Evolutionary conservation across 1,140 invertebrate species (phyloP).

Genomic region (Pseudomyrmex gracilis): DNA sequence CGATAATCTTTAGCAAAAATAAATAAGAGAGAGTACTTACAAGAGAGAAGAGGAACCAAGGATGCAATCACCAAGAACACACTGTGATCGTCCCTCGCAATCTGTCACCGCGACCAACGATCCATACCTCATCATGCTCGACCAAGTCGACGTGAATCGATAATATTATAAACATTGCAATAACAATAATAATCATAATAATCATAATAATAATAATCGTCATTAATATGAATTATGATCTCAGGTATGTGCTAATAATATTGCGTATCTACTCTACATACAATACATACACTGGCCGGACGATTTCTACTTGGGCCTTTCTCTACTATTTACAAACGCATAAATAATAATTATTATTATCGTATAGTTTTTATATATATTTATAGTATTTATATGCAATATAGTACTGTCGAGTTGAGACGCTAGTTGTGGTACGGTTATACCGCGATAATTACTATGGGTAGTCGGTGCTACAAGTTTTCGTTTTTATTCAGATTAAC

Average conservation of each 20-base stretch:
- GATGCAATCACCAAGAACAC: conserved; percentile 1
- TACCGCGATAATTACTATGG: conserved; percentile 57
- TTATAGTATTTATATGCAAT: conserved; percentile 76
- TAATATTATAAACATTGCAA: conserved; percentile 83
- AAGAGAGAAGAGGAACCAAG: conserved; percentile 36
- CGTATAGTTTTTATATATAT: conserved; percentile 82
- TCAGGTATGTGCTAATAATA: conserved; percentile 81
- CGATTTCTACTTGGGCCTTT: conserved; percentile 75
- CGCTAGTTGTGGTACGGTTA: conserved; percentile 68
- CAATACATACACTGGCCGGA: conserved; percentile 85
- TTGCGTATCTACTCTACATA: conserved; percentile 84
- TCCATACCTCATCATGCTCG: conserved; percentile 71
- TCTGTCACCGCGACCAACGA: conserved; percentile 68
- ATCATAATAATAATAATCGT: conserved; percentile 77
- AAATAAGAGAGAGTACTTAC: conserved; percentile 72
- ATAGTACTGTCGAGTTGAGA: conserved; percentile 69
- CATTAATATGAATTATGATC: conserved; percentile 81
- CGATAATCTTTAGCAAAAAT: conserved; percentile 69
- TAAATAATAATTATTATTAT: conserved; percentile 85
- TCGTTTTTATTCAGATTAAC: conserved; percentile 41
- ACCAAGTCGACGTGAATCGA: conserved; percentile 75
- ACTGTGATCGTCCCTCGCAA: conserved; percentile 68
- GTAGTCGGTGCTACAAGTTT: conserved; percentile 60
- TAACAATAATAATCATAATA: conserved; percentile 84
- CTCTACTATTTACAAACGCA: conserved; percentile 86